Conservation (phyloP, 2,113 vertebrate species). For the Pluvianellus socialis region DNA sequence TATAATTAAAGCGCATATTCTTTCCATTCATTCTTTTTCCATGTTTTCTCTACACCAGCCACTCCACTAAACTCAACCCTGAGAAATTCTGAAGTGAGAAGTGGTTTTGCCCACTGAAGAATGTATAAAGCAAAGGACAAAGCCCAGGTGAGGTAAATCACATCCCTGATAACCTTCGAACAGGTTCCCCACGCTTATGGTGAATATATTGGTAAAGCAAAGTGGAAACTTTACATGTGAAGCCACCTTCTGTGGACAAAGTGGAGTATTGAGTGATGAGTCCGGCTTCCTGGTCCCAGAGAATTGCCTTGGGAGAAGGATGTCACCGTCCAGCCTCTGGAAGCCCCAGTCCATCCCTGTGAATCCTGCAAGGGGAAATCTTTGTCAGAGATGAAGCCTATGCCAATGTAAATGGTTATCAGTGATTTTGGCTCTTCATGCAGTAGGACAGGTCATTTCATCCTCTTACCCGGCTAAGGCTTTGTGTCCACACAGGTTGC, state of each 20-base stretch:
- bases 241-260: neutral
- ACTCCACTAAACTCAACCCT: neutral
- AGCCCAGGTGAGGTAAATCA: neutral
- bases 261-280: neutral
- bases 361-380: neutral
- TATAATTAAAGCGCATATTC: neutral
- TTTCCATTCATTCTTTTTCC: neutral
- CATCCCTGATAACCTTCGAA: neutral
- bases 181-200: neutral
- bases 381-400: neutral
- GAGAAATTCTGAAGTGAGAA: neutral
- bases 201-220: neutral
- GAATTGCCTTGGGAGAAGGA: neutral
- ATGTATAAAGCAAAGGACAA: neutral
- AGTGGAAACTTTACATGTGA: neutral
- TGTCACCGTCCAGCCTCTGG: neutral
- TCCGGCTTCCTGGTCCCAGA: neutral
- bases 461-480: neutral
- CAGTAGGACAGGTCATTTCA: neutral
- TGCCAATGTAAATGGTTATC: neutral
- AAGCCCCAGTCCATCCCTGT: neutral
- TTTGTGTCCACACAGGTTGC: neutral
- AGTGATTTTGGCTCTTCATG: neutral
- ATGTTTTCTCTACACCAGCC: neutral
- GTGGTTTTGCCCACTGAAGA: neutral